A percentile compares a stretch with the other conserved stretches of the same genome.
phyloP scores from a whole-genome alignment of 2,113 vertebrate species.

The Upupa epops region DNA sequence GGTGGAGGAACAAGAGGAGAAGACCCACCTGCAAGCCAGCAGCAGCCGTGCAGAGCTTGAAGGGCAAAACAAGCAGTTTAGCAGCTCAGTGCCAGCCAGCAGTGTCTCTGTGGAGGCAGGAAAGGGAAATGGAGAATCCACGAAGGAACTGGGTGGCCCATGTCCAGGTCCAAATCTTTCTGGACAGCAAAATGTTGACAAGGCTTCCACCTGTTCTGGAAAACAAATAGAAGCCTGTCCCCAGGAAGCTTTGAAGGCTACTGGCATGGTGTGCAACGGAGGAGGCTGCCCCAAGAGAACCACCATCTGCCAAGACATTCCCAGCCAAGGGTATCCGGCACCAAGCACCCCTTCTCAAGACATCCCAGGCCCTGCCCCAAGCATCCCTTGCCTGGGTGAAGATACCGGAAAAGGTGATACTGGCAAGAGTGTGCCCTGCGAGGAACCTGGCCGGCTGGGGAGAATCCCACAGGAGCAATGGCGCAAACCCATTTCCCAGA shows the following conservation, averaged over 20 bases:
- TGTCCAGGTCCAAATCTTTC: neutral
- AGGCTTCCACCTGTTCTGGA: constrained; percentile 7
- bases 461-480: constrained; percentile 68
- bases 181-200: neutral
- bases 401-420: constrained; percentile 20
- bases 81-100: constrained; percentile 14
- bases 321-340: constrained; percentile 22
- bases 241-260: constrained; percentile 16
- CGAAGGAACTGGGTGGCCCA: neutral
- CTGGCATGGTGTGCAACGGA: neutral
- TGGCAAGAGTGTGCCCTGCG: neutral
- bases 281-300: constrained; percentile 28
- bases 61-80: constrained; percentile 36
- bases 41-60: constrained; percentile 49
- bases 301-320: neutral
- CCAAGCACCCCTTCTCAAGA: neutral
- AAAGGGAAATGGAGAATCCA: neutral
- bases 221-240: constrained; percentile 34
- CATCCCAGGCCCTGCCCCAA: neutral
- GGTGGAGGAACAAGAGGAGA: constrained; percentile 8
- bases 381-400: neutral
- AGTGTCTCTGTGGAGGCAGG: constrained; percentile 9
- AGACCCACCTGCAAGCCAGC: neutral
- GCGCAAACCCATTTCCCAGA: constrained; percentile 83
- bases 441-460: constrained; percentile 48